Base-by-base conservation (phyloP, 2,113 vertebrate species). In the Formicarius rufipectus region DNA sequence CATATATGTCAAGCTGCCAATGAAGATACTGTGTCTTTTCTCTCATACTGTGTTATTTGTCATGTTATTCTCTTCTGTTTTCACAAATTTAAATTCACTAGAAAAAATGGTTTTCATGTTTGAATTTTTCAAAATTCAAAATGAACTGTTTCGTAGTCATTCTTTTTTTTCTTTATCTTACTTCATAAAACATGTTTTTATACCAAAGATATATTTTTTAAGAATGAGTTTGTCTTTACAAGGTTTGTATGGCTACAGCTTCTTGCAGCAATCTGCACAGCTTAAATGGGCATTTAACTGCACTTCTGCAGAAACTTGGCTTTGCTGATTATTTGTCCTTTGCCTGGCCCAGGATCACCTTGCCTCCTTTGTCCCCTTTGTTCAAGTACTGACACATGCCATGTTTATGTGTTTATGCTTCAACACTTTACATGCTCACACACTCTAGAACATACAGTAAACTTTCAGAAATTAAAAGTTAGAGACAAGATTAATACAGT, bases 71-170 rank as follows among this genome's bases (percentile, higher is more conserved):
- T 73, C 50, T 77, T 79, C 47, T 89, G 37, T 24, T 20, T 62
- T 81, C 16, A 67, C 27, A 74, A 60, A 66, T 72, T 12, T 52
- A 39, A 87, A 35, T 8, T 55, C 21, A 45, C 5, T 60, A 30
- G 30, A 49, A 87, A 73, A 62, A 72, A 39, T 4, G 5, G 4
- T 20, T 87, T 47, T 30, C 6, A 15, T 66, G 27, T 79, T 58
- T 80, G 37, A 30, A 16, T 89, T 92, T 96, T 84, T 91, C 33
- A 66, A 8, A 31, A n/a, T 84, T 91, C 33, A 66, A 8, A 31
- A n/a, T 37, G 5, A 73, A 35, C 25, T 56, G 14, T 68, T 93
- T 88, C 9, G 1, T 83, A 25, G 27, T 56, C 0, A 0, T 33
- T 35, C 42, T 42, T 68, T 68, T 66, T 44, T 49, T 69, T 27